Base-by-base conservation (phyloP, 2,113 vertebrate genomes). In the Colaptes auratus region DNA sequence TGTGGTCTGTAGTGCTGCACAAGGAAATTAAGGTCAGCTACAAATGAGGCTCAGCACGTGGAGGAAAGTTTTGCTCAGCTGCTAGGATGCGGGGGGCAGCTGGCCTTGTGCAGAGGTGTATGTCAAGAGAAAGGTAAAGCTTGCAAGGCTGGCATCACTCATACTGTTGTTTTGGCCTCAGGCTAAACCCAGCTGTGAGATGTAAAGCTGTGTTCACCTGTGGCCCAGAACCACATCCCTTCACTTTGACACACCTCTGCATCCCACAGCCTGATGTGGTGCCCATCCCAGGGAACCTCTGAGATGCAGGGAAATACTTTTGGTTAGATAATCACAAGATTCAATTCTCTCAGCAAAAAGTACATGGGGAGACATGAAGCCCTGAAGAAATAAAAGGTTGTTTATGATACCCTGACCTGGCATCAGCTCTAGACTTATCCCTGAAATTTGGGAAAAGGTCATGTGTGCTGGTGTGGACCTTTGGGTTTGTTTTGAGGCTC, bases 231-330 rank as follows among this genome's bases (percentile, higher is more conserved):
- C 39, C 17, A 44, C 0, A 0, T 46, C 48, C 11, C 36, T 59
- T 66, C 66, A 55, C 58, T n/a, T 63, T 67, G 48, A 35, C 44
- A 46, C 59, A 83, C 33, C 44, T 80, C 81, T 1, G 0, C 0
- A 0, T 46, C 64, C 31, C 27, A 21, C 35, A 35, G 46, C 14
- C 25, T 0, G 0, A 13, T 12, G 35, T 7, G 42, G 48, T 75
- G 23, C 39, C n/a, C 46, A 66, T 27, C 17, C 15, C 9, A 24
- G 58, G 19, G 48, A 88, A 6, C 13, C 48, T 31, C 3, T 9
- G 17, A 67, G 25, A 53, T 58, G 28, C 21, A 60, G 67, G 50
- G 50, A 73, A 73, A 30, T 3, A 16, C 4, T 23, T 76, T 53
- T 0, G 1, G 16, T 65, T 8, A 69, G 28, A 28, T 16, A 20